Percentiles rank a stretch among this genome's conserved stretches.
Conservation (phyloP, 2,113 vertebrate species). For the Lipophrys pholis region DNA sequence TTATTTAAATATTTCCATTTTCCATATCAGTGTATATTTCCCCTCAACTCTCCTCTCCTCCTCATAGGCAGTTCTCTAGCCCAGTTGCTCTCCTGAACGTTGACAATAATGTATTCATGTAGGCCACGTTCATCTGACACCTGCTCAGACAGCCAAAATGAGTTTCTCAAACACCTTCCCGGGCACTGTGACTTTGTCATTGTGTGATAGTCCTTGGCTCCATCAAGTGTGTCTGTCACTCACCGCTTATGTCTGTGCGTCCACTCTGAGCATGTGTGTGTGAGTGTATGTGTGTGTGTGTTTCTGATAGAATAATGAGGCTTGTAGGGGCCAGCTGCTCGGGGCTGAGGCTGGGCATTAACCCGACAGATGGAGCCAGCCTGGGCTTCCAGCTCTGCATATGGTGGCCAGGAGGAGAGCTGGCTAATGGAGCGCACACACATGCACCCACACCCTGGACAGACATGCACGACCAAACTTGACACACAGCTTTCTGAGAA, state of each 20-base stretch:
- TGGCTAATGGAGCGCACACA: constrained; percentile 68
- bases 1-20: too few species aligned
- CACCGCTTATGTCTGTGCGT: constrained; percentile 45
- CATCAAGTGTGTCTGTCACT: constrained; percentile 60
- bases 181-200: constrained; percentile 57
- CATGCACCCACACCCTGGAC: constrained; percentile 25
- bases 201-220: constrained; percentile 63
- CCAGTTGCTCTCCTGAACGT: constrained; percentile 44
- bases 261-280: constrained; percentile 26
- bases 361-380: constrained; percentile 84
- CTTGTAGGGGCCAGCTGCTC: constrained; percentile 80
- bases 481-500: constrained; percentile 35
- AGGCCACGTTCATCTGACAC: constrained; percentile 49
- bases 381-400: constrained; percentile 79
- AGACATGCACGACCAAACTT: constrained; percentile 29
- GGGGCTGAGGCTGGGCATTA: constrained; percentile 77
- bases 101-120: constrained; percentile 63
- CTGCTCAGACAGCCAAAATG: constrained; percentile 59
- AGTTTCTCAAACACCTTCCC: constrained; percentile 68
- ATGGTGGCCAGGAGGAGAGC: constrained; percentile 79
- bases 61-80: constrained; percentile 14
- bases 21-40: too few species aligned
- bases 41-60: neutral
- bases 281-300: constrained; percentile 69
- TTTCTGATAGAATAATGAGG: constrained; percentile 74